Evolutionary conservation across 2,888 invertebrate species (phyloP).

Genomic region (Scaptomyza polygonia): DNA sequence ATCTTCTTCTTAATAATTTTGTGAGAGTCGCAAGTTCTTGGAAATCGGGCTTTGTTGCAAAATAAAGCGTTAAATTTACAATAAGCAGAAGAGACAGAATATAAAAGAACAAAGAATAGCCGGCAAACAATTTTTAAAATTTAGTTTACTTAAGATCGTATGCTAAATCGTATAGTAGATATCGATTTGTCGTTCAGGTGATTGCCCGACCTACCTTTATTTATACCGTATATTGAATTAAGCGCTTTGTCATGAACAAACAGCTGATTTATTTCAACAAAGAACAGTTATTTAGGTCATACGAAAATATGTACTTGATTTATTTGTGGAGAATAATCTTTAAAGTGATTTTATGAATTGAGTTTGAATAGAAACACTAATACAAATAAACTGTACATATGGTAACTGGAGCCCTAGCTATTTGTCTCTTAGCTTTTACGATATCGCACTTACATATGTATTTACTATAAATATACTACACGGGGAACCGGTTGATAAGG

Average conservation of each 20-base stretch:
- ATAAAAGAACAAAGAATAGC: conserved; percentile 31
- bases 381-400: background rate
- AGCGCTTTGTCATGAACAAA: conserved; percentile 1
- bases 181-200: conserved; percentile 4
- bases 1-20: conserved; percentile 26
- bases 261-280: background rate
- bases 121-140: conserved; percentile 1
- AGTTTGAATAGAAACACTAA: background rate
- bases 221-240: background rate
- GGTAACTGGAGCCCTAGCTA: background rate
- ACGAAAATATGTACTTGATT: background rate
- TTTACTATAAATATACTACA: background rate
- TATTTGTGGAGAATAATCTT: background rate
- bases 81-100: background rate
- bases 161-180: background rate
- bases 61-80: background rate
- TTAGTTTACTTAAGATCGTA: background rate
- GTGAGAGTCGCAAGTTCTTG: conserved; percentile 25
- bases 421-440: background rate
- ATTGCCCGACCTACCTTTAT: background rate
- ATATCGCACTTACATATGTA: too few relatives aligned
- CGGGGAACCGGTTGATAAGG: conserved; percentile 37
- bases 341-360: background rate
- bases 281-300: background rate
- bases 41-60: conserved; percentile 5